A percentile compares a stretch with the other conserved stretches of the same genome.
Conservation (phyloP, 2,113 vertebrate genomes). For the Amia ocellicauda region DNA sequence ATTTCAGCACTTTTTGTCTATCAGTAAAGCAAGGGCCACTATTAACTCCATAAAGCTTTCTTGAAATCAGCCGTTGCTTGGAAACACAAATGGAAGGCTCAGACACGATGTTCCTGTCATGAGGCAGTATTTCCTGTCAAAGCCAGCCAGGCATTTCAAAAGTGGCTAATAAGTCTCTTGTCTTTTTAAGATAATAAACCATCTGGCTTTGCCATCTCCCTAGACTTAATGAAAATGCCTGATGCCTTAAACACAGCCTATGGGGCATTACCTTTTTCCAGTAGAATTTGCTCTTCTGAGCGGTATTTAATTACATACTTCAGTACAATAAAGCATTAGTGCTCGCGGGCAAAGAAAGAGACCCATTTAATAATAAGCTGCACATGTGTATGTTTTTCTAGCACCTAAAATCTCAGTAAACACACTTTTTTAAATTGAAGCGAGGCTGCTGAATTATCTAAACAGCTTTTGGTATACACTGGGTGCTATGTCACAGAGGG, state of each 20-base stretch:
- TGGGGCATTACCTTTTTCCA: conserved; percentile 36
- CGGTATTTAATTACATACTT: conserved; percentile 52
- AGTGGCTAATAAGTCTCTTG: conserved; percentile 44
- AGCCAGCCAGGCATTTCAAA: conserved; percentile 35
- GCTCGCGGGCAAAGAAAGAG: conserved; percentile 21
- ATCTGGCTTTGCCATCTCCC: conserved; percentile 43
- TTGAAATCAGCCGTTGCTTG: too few relatives aligned
- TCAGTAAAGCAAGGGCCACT: too few relatives aligned
- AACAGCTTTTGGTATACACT: too few relatives aligned
- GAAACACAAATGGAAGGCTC: too few relatives aligned
- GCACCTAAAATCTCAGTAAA: conserved; percentile 41
- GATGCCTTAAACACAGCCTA: conserved; percentile 43
- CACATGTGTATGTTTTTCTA: background rate
- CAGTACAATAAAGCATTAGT: conserved; percentile 36
- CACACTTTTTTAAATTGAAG: too few relatives aligned
- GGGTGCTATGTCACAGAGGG: too few relatives aligned
- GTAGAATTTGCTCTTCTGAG: conserved; percentile 49
- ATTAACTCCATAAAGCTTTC: too few relatives aligned
- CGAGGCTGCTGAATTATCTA: too few relatives aligned
- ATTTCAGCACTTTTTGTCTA: too few relatives aligned
- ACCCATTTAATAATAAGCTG: conserved; percentile 32
- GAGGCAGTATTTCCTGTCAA: conserved; percentile 25
- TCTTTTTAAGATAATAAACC: conserved; percentile 42
- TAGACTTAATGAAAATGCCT: conserved; percentile 44
- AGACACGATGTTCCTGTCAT: conserved; percentile 2